phyloP scores from a whole-genome alignment of 2,797 vertebrate genomes.

The Onychomys leucogaster region DNA sequence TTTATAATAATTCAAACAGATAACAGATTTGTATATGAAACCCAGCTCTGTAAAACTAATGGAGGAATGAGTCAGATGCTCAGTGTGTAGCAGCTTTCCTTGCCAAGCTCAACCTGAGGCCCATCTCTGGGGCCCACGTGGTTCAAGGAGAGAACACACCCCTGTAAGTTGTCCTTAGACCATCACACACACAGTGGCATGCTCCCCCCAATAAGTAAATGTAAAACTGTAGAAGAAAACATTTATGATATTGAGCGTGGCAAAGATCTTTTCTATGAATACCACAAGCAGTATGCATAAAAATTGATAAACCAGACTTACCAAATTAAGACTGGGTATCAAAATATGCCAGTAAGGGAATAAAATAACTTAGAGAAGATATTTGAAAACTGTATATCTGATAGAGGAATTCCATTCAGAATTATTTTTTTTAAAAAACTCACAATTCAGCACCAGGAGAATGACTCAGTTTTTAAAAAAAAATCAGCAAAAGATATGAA shows the following conservation, averaged over 20 bases:
- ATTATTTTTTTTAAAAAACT: neutral
- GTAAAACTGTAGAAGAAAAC: neutral
- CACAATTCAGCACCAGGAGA: constrained; percentile 7
- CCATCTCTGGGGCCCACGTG: neutral
- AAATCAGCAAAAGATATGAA: constrained; percentile 10
- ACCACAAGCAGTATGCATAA: neutral
- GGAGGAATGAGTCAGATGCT: neutral
- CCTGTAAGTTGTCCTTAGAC: neutral
- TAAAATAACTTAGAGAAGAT: neutral
- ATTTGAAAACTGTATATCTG: neutral
- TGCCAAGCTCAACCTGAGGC: neutral
- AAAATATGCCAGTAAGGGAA: neutral
- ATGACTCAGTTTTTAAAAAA: neutral
- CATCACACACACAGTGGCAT: neutral
- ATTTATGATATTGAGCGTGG: neutral
- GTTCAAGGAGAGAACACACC: neutral
- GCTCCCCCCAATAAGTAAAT: too few species aligned
- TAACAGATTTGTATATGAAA: constrained; percentile 25
- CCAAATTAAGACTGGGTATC: neutral
- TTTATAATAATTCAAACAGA: neutral
- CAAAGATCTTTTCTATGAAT: neutral
- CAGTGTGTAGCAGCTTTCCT: neutral
- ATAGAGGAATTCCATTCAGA: neutral
- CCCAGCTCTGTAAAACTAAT: neutral
- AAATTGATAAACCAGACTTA: neutral